Conservation (phyloP, 2,797 vertebrate genomes). For the Phataginus tricuspis region DNA sequence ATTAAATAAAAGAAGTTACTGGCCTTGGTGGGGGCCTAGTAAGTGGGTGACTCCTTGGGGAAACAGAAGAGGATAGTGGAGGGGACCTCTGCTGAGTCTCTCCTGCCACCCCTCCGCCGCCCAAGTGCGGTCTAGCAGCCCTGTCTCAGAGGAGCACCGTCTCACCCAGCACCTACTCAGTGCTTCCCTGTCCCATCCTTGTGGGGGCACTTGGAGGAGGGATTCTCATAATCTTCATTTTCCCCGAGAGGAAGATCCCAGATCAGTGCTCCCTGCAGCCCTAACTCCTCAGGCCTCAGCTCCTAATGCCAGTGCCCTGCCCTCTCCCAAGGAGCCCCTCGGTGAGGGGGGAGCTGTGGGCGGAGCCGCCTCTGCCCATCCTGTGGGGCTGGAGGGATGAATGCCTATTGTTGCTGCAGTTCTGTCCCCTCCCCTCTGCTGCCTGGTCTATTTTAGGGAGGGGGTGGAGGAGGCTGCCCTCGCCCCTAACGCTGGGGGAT, state of each 20-base stretch:
- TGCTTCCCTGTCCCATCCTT: neutral
- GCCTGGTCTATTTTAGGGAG: neutral
- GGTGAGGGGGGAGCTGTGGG: no score
- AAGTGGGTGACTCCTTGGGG: neutral
- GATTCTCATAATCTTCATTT: neutral
- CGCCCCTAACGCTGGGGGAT: neutral
- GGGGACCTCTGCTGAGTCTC: neutral
- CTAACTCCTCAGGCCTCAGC: neutral
- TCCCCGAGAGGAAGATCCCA: neutral
- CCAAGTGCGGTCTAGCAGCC: neutral
- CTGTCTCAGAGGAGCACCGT: neutral
- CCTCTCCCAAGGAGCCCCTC: neutral
- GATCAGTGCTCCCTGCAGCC: neutral
- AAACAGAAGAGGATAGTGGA: neutral
- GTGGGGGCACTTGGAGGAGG: neutral
- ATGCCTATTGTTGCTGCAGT: fast-evolving
- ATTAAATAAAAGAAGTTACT: neutral
- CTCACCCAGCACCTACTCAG: neutral
- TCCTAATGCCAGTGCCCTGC: neutral
- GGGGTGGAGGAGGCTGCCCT: neutral
- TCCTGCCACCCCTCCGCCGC: neutral
- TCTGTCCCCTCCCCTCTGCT: neutral
- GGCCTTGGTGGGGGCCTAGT: neutral
- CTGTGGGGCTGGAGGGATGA: neutral
- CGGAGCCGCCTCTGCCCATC: neutral